Evolutionary conservation across 2,888 invertebrate genomes (phyloP).

Genomic region (Hypolimnas misippus): DNA sequence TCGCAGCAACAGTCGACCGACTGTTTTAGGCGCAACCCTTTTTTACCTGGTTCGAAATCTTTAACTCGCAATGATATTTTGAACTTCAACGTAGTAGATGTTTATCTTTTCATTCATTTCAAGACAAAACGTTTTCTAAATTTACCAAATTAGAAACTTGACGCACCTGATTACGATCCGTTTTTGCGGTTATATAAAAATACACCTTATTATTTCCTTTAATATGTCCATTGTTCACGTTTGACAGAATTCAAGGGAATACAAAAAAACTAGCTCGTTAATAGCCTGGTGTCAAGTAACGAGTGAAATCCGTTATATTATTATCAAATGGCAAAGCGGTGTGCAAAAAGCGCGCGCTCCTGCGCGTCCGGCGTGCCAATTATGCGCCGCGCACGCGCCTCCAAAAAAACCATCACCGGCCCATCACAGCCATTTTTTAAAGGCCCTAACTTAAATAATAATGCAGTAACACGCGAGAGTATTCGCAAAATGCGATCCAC

Average conservation of each 20-base stretch:
- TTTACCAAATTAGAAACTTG: not conserved
- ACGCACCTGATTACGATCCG: not conserved
- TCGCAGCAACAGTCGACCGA: constrained; percentile 65
- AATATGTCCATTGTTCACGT: not conserved
- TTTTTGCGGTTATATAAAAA: not conserved
- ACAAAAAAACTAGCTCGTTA: constrained; percentile 8
- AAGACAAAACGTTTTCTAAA: not conserved
- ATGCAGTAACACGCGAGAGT: constrained; percentile 83
- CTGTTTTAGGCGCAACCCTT: constrained; percentile 67
- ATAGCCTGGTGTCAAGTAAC: constrained; percentile 25
- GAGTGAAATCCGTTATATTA: constrained; percentile 36
- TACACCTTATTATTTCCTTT: not conserved
- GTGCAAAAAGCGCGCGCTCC: constrained; percentile 61
- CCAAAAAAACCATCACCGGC: constrained; percentile 72
- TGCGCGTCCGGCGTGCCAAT: constrained; percentile 71
- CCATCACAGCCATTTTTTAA: constrained; percentile 77
- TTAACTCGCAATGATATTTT: constrained; percentile 33
- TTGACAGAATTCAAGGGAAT: not conserved
- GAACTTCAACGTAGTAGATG: constrained; percentile 14
- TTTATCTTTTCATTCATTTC: constrained; percentile 10
- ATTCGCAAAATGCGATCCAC: constrained; percentile 82
- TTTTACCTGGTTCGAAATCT: constrained; percentile 65
- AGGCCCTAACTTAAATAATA: constrained; percentile 78
- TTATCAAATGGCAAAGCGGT: constrained; percentile 34
- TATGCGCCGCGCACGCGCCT: constrained; percentile 80